phyloP scores from a whole-genome alignment of 2,888 invertebrate species.

The Harmothoe impar region DNA sequence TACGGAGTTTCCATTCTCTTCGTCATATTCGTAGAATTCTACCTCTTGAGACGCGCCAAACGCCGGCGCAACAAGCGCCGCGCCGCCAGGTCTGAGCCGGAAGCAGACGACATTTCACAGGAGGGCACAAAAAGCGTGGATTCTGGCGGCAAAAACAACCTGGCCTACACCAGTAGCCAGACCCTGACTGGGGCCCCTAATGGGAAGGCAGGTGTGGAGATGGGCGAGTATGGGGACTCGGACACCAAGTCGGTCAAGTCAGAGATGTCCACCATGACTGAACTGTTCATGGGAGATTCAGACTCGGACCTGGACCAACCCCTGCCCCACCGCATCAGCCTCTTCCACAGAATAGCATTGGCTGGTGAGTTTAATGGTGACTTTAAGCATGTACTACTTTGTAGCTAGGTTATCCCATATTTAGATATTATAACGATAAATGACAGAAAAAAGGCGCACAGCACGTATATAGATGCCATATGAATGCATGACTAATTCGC shows the following conservation, averaged over 20 bases:
- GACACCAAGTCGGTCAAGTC: constrained; percentile 50
- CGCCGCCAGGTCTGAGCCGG: background rate
- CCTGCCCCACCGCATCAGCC: constrained; percentile 54
- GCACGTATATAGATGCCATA: too few species aligned
- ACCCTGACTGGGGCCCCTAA: background rate
- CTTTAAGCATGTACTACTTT: background rate
- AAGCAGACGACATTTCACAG: constrained; percentile 53
- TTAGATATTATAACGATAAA: background rate
- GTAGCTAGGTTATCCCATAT: background rate
- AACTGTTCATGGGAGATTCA: constrained; percentile 55
- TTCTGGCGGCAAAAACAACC: constrained; percentile 50
- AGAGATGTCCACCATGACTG: constrained; percentile 42
- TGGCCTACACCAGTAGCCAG: constrained; percentile 48
- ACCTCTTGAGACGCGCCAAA: constrained; percentile 30
- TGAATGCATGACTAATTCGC: too few species aligned
- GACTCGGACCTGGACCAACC: constrained; percentile 39
- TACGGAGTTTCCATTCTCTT: constrained; percentile 46
- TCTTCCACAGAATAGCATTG: constrained; percentile 50
- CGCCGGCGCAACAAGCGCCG: constrained; percentile 13
- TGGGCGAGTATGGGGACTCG: constrained; percentile 20
- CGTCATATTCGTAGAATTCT: constrained; percentile 52
- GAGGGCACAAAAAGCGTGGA: constrained; percentile 40
- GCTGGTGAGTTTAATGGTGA: constrained; percentile 4
- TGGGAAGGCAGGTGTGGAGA: background rate
- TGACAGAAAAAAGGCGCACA: too few species aligned